Evolutionary conservation across 2,797 vertebrate genomes (phyloP).

Genomic region (Percopsis omiscomaycus): DNA sequence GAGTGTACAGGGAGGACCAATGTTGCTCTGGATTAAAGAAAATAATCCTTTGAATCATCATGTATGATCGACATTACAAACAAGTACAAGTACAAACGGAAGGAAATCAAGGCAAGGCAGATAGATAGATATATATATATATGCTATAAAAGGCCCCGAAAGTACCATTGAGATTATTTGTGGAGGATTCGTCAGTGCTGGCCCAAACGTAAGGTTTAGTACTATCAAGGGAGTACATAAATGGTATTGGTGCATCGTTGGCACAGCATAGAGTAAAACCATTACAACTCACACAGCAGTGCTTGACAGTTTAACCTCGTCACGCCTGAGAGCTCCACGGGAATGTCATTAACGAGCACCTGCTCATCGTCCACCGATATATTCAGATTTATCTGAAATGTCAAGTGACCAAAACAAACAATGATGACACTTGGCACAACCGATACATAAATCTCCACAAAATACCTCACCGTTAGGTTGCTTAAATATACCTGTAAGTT

Average conservation of each 20-base stretch:
- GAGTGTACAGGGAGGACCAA: no score
- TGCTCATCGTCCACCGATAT: slow-evolving; percentile 79
- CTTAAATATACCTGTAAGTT: slow-evolving; percentile 72
- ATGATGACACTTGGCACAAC: not conserved
- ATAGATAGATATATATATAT: no score
- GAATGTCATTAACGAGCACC: slow-evolving; percentile 87
- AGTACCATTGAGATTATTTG: no score
- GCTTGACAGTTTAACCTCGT: slow-evolving; percentile 86
- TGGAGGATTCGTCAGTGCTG: no score
- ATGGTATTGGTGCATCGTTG: not conserved
- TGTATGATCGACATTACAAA: no score
- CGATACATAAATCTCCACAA: not conserved
- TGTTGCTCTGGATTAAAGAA: no score
- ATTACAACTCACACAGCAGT: slow-evolving; percentile 82
- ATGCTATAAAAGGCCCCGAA: no score
- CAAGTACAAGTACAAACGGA: no score
- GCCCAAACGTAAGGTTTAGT: not conserved
- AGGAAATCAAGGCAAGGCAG: no score
- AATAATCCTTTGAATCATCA: no score
- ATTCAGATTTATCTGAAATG: slow-evolving; percentile 74
- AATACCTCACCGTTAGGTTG: not conserved
- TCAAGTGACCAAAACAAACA: not conserved
- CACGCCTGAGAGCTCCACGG: slow-evolving; percentile 85
- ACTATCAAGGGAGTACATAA: not conserved
- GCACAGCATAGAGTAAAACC: not conserved